phyloP scores from a whole-genome alignment of 1,140 invertebrate genomes.

The Radopholus similis region DNA sequence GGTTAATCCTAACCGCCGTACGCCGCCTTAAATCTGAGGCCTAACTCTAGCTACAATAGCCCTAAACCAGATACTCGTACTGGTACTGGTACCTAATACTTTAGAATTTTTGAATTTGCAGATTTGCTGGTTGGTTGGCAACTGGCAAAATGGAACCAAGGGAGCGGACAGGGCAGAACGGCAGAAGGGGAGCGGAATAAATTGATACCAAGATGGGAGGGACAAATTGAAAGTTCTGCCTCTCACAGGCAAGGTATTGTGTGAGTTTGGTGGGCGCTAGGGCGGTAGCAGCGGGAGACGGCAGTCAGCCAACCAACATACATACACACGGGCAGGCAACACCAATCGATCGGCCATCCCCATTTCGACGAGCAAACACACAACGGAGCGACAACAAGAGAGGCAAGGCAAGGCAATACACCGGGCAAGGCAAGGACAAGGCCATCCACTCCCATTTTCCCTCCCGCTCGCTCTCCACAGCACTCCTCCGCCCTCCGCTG shows the following conservation, averaged over 20 bases:
- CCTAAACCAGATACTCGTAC: neutral
- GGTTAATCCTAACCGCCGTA: neutral
- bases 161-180: too few species aligned
- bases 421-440: neutral
- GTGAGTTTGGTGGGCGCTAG: neutral
- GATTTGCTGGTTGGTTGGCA: too few species aligned
- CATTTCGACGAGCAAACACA: neutral
- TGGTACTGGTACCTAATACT: too few species aligned
- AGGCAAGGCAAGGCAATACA: constrained; percentile 1
- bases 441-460: too few species aligned
- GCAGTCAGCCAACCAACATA: too few species aligned
- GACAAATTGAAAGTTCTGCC: neutral
- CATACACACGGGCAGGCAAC: too few species aligned
- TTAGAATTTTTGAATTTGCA: too few species aligned
- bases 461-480: too few species aligned
- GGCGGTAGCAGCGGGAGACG: neutral
- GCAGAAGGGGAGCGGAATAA: too few species aligned
- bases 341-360: constrained; percentile 5
- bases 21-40: neutral
- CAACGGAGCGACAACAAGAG: neutral
- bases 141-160: too few species aligned
- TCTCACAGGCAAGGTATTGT: neutral
- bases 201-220: too few species aligned
- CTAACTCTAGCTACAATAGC: neutral
- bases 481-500: too few species aligned